A percentile compares a stretch with the other conserved stretches of the same genome.
phyloP scores from a whole-genome alignment of 2,113 vertebrate genomes.

The Herpailurus yagouaroundi region DNA sequence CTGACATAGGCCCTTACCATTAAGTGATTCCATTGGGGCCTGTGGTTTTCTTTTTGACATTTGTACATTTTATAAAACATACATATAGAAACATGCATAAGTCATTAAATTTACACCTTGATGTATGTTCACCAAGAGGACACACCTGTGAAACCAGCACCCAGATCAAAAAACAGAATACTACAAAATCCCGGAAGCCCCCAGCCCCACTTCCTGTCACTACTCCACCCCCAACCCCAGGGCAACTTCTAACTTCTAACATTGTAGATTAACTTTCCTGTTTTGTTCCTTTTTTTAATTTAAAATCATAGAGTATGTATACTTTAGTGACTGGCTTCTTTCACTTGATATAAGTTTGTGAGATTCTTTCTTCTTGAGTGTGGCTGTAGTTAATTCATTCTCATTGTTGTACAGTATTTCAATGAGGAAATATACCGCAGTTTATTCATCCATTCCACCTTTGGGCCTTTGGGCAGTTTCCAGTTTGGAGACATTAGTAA shows the following conservation, averaged over 20 bases:
- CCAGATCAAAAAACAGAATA: background rate
- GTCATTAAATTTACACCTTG: background rate
- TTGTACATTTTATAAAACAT: background rate
- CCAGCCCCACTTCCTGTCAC: background rate
- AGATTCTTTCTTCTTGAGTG: background rate
- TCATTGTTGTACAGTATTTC: background rate
- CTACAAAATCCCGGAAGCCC: background rate
- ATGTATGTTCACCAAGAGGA: background rate
- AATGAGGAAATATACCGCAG: background rate
- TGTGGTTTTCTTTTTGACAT: background rate
- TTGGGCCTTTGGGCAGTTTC: background rate
- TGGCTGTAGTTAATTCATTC: background rate
- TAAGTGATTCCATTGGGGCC: background rate
- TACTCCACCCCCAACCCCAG: background rate
- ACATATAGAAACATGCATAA: background rate
- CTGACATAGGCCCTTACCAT: background rate
- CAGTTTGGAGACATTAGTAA: background rate
- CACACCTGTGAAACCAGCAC: background rate
- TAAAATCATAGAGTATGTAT: background rate
- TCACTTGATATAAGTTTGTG: background rate
- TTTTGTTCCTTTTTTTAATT: background rate
- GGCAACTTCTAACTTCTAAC: background rate
- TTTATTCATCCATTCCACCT: background rate
- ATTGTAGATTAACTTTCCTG: background rate
- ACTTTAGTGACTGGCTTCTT: background rate